Conservation (phyloP, 1,140 invertebrate genomes). For the Zaprionus taronus region DNA sequence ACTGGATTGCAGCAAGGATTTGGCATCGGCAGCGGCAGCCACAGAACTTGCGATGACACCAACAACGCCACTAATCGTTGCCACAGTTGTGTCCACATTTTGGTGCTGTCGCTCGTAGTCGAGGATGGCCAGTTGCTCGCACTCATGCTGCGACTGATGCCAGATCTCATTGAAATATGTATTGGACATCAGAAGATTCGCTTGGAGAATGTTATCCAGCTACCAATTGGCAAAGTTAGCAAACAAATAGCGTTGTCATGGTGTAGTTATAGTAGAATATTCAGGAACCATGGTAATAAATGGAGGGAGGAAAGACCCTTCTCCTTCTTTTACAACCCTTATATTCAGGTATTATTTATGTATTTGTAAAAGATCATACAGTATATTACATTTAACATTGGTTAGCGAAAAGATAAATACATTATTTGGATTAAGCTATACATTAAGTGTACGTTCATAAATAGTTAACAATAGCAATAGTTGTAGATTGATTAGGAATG, state of each 20-base stretch:
- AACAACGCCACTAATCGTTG: conserved; percentile 59
- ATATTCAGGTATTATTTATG: not conserved
- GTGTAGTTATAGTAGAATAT: not conserved
- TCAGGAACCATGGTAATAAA: not conserved
- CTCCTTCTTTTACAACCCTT: too few species aligned
- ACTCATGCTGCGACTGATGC: conserved; percentile 86
- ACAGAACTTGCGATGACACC: conserved; percentile 51
- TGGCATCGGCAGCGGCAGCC: conserved; percentile 62
- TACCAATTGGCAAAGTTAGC: not conserved
- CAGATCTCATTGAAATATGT: conserved; percentile 89
- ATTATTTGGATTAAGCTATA: conserved; percentile 49
- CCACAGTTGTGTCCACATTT: conserved; percentile 74
- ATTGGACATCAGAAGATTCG: conserved; percentile 87
- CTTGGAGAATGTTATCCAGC: not conserved
- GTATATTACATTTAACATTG: conserved; percentile 37
- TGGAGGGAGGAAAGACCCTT: not conserved
- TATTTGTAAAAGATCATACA: conserved; percentile 36
- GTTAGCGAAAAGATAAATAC: conserved; percentile 22
- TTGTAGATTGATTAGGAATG: conserved; percentile 38
- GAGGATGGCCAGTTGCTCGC: conserved; percentile 87
- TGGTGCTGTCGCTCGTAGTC: conserved; percentile 88
- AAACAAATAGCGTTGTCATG: conserved; percentile 35
- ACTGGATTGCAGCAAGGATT: conserved; percentile 64
- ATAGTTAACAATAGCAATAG: conserved; percentile 75
- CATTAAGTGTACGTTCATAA: conserved; percentile 53